Conservation (phyloP, 92 coral and sea anemone species). For the Paragorgia papillata region DNA sequence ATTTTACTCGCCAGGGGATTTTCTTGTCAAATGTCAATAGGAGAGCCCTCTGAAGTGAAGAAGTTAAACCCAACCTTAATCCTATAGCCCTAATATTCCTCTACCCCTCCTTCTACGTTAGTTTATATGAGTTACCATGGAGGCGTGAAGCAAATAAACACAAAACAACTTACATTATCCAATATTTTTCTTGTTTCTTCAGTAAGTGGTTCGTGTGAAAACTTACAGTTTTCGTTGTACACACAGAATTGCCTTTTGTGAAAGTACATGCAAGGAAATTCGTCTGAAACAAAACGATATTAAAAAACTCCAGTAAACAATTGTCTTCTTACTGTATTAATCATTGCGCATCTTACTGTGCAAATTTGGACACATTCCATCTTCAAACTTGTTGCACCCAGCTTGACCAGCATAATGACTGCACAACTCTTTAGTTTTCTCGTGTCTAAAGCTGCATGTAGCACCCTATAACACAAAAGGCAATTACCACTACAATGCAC, state of each 20-base stretch:
- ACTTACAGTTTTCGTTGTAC: slow-evolving; percentile 67
- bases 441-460: slow-evolving; percentile 76
- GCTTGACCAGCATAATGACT: slow-evolving; percentile 58
- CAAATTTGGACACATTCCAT: slow-evolving; percentile 39
- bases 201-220: slow-evolving; percentile 82
- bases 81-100: no score
- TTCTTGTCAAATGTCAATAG: no score
- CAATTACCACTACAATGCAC: neutral
- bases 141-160: slow-evolving; percentile 10
- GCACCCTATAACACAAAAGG: slow-evolving; percentile 58
- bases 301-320: no score
- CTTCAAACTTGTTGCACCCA: slow-evolving; percentile 62
- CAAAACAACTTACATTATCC: slow-evolving; percentile 63
- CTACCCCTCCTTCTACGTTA: no score
- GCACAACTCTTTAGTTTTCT: slow-evolving; percentile 68
- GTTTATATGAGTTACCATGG: no score
- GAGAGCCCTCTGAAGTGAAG: no score
- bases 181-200: slow-evolving; percentile 69
- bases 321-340: no score
- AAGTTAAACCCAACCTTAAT: no score
- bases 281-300: slow-evolving; percentile 59
- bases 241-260: slow-evolving; percentile 60
- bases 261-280: slow-evolving; percentile 85
- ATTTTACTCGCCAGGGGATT: no score
- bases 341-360: slow-evolving; percentile 14